Percentiles rank a stretch among this genome's conserved stretches.
Conservation (phyloP, 1,140 invertebrate species). For the Eupeodes corollae region DNA sequence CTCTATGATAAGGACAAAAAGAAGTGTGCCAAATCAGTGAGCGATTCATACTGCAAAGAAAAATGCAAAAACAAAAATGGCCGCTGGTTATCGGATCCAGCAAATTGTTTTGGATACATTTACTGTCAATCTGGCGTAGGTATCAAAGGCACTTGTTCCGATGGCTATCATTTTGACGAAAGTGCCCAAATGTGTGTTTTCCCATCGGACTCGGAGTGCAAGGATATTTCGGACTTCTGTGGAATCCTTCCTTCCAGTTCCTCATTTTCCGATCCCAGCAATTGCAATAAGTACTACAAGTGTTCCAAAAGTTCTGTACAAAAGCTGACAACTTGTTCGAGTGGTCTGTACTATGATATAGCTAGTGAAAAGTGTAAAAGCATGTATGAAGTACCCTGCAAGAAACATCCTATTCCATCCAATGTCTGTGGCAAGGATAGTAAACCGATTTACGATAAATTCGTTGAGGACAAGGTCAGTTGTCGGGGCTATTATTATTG, state of each 20-base stretch:
- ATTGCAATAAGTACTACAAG: constrained; percentile 17
- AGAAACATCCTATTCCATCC: constrained; percentile 15
- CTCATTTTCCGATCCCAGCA: constrained; percentile 9
- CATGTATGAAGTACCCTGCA: constrained; percentile 15
- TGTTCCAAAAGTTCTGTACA: constrained; percentile 6
- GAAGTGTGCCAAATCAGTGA: constrained; percentile 10
- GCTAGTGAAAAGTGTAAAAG: constrained; percentile 6
- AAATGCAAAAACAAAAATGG: constrained; percentile 16
- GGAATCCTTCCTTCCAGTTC: constrained; percentile 8
- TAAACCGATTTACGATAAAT: constrained; percentile 5
- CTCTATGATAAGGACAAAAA: constrained; percentile 9
- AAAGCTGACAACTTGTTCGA: constrained; percentile 1
- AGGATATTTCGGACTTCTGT: constrained; percentile 18
- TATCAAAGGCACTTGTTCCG: constrained; percentile 10
- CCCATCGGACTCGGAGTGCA: constrained; percentile 8
- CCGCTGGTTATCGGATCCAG: constrained; percentile 20
- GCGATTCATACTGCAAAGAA: constrained; percentile 14
- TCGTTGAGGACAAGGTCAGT: constrained; percentile 6
- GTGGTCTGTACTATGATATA: constrained; percentile 16
- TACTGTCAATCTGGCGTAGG: constrained; percentile 16
- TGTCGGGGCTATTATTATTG: constrained; percentile 31
- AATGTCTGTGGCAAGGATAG: constrained; percentile 22
- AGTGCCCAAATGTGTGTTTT: constrained; percentile 10
- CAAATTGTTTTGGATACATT: constrained; percentile 18
- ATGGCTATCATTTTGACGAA: constrained; percentile 13